Percentiles rank a stretch among this genome's conserved stretches.
Conservation (phyloP, 2,888 invertebrate species). For the Cosmia trapezina region DNA sequence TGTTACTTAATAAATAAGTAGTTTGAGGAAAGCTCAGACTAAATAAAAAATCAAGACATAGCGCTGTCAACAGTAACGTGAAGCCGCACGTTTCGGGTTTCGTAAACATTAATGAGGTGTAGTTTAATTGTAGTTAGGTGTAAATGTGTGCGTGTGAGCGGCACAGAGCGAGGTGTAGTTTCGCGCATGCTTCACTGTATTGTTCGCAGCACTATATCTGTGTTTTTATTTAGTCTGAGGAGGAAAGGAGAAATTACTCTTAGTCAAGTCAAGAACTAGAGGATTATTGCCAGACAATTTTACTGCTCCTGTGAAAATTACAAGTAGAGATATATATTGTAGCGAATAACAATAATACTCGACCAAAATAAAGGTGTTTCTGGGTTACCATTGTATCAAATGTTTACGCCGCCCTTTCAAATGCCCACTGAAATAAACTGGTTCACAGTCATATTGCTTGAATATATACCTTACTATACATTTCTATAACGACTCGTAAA, state of each 20-base stretch:
- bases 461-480: constrained; percentile 6
- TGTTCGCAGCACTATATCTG: too few species aligned
- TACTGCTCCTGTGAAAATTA: background rate
- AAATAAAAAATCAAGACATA: too few species aligned
- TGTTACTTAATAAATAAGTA: background rate
- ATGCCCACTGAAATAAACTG: constrained; percentile 41
- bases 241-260: background rate
- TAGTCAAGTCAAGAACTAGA: background rate
- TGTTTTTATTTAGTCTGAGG: too few species aligned
- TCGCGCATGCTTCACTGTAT: too few species aligned
- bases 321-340: background rate
- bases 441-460: constrained; percentile 43
- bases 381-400: constrained; percentile 42
- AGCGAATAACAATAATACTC: constrained; percentile 29
- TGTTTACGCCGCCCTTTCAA: constrained; percentile 47
- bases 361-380: constrained; percentile 36
- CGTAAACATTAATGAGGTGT: too few species aligned
- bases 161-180: too few species aligned
- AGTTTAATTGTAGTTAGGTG: too few species aligned
- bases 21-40: background rate
- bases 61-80: too few species aligned
- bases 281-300: background rate
- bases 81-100: too few species aligned
- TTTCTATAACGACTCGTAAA: constrained; percentile 27
- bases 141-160: too few species aligned